Conservation (phyloP, 2,113 vertebrate genomes). For the Lepus americanus region DNA sequence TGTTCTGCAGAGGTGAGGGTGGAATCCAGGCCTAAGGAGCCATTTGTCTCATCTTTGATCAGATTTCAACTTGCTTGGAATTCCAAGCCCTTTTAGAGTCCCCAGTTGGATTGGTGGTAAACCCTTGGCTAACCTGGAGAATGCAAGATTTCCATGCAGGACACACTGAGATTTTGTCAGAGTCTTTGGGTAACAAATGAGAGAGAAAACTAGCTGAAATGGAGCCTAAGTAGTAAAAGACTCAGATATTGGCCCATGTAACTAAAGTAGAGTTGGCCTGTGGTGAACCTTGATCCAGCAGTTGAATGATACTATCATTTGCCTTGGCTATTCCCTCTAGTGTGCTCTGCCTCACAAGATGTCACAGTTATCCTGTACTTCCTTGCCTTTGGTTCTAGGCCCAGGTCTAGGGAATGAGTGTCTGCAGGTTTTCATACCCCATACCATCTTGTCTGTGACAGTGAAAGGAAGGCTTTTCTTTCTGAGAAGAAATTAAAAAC, state of each 20-base stretch:
- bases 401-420: not conserved
- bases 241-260: not conserved
- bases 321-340: not conserved
- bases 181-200: conserved; percentile 31
- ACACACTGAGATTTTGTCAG: not conserved
- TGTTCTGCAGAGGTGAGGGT: not conserved
- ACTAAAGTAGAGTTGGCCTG: not conserved
- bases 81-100: not conserved
- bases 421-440: not conserved
- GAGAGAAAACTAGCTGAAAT: not conserved
- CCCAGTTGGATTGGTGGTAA: not conserved
- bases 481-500: not conserved
- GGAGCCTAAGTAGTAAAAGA: not conserved
- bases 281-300: not conserved
- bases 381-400: not conserved
- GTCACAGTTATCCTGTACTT: not conserved
- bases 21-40: not conserved
- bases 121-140: conserved; percentile 48
- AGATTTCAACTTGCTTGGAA: conserved; percentile 54
- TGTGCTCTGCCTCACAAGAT: not conserved
- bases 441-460: not conserved
- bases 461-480: conserved; percentile 10
- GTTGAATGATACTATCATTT: not conserved
- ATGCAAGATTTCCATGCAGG: conserved; percentile 31
- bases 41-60: conserved; percentile 35